Evolutionary conservation across 1,140 invertebrate genomes (phyloP), one percentile per base, ranked within the genome.

Genomic region (Scaptomyza graminum): DNA sequence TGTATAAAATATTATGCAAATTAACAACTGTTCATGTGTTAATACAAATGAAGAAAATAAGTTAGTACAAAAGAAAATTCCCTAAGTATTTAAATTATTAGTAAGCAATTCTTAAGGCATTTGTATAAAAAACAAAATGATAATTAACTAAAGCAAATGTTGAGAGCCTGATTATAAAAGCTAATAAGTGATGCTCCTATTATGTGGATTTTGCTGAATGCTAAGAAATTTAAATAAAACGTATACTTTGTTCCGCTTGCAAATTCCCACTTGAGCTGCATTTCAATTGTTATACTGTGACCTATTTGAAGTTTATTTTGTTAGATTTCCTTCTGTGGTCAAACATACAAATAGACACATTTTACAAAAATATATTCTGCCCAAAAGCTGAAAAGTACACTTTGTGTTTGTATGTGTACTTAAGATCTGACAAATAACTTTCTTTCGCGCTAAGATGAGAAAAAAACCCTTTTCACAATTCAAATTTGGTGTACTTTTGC

Each of bases 401-500:
- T 60, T 25, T 41, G 6, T 50, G 15, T 13, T 13, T 16, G 15
- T 34, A 37, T 51, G 13, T 31, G 37, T 28, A 22, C 46, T 59
- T 59, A 43, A 64, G 49, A 11, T 41, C 18, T 44, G 15, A 43
- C 13, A 37, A 64, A 46, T 37, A 64, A 37, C 18, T 55, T 52
- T 63, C 25, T 63, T 50, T 51, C 7, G 46, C 41, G 44, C 52
- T 28, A 13, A 71, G 47, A 37, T 71, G 39, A 46, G 56, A 46
- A 47, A 57, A 7, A 8, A 51, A 65, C 52, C 11, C 11, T 46
- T 61, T 54, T 46, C 47, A 51, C 39, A 71, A 71, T 66, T 51
- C 62, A 71, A 66, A 60, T 67, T 67, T 67, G 64, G 37, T 22
- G 60, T 51, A 70, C 61, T 55, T 18, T 64, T n/a, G 61, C 37